phyloP scores from a whole-genome alignment of 30 jellyfish, hydroid and myxozoan genomes.

The Chrysaora quinquecirrha region DNA sequence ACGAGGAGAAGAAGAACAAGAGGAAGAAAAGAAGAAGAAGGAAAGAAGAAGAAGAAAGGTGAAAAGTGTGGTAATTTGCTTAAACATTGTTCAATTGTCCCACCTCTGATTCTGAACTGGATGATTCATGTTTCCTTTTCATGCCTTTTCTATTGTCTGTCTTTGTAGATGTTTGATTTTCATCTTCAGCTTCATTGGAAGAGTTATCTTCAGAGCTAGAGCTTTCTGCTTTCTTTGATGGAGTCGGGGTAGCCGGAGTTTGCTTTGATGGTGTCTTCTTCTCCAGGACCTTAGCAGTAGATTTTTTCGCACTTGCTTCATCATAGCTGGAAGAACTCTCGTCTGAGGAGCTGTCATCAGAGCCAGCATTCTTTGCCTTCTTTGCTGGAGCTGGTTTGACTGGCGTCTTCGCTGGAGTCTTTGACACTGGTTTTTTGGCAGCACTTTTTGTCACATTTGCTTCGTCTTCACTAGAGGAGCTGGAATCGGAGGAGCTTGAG shows the following conservation, averaged over 20 bases:
- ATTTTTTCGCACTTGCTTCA: neutral
- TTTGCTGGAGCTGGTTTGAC: neutral
- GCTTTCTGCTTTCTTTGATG: neutral
- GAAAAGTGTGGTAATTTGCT: no score
- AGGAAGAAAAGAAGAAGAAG: no score
- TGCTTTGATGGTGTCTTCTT: neutral
- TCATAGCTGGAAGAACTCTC: neutral
- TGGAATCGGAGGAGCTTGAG: neutral
- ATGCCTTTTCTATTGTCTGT: neutral
- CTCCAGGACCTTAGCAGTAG: neutral
- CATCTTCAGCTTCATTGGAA: slow-evolving; percentile 7
- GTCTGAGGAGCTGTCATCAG: neutral
- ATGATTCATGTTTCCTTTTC: neutral
- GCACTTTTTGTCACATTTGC: no score
- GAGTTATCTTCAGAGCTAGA: neutral
- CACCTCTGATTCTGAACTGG: neutral
- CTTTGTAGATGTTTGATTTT: neutral
- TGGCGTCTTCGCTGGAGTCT: neutral
- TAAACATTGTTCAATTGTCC: no score
- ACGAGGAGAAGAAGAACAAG: no score
- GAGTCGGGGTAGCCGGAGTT: neutral
- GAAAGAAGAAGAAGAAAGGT: no score
- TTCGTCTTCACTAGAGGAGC: slow-evolving; percentile 12
- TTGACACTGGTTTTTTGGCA: neutral
- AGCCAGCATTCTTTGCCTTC: neutral